Percentiles rank a stretch among this genome's conserved stretches.
phyloP scores from a whole-genome alignment of 2,888 invertebrate species.

The Harpalus rufipes region DNA sequence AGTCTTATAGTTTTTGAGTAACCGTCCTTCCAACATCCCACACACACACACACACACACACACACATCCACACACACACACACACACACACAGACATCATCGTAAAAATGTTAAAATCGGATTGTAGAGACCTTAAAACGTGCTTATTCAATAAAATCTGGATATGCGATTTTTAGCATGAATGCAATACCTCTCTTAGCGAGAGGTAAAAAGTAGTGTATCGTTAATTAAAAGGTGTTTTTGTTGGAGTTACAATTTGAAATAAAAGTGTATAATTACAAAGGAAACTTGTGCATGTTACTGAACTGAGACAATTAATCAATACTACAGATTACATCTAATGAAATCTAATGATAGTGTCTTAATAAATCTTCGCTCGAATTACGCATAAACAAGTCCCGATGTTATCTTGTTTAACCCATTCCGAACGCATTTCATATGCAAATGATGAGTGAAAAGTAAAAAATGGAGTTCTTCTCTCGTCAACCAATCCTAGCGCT shows the following conservation, averaged over 20 bases:
- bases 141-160: no score
- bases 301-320: conserved; percentile 38
- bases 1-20: no score
- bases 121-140: no score
- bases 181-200: no score
- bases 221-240: not conserved
- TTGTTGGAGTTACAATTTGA: not conserved
- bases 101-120: no score
- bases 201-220: no score
- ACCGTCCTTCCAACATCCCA: no score
- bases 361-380: conserved; percentile 49
- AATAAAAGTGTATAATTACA: conserved; percentile 44
- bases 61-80: no score
- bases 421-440: conserved; percentile 51
- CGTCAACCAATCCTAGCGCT: conserved; percentile 28
- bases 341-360: conserved; percentile 55
- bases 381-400: conserved; percentile 32
- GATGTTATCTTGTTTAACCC: conserved; percentile 33
- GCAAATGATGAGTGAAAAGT: conserved; percentile 49
- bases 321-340: conserved; percentile 44
- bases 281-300: conserved; percentile 20
- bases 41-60: no score
- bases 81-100: no score
- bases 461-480: conserved; percentile 34
- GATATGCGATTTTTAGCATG: no score